Evolutionary conservation across 2,888 invertebrate species (phyloP), one percentile per base, ranked within the genome.

Genomic region (Hypomecis punctinalis): DNA sequence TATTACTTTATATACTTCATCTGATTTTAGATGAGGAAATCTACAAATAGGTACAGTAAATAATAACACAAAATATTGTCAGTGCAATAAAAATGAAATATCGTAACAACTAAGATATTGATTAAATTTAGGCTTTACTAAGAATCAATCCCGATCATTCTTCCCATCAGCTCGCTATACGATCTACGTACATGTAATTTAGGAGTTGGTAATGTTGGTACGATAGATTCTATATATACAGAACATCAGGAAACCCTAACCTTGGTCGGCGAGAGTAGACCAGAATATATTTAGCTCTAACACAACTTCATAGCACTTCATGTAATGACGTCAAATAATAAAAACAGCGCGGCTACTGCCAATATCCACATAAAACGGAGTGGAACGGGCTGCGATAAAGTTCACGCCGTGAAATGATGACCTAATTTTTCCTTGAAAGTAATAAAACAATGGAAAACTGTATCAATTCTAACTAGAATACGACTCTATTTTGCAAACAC

Each of bases 371-470:
- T 63, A 59, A 66, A 60, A 52, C 53, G 45, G 48, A 63, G 60
- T 49, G 59, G 51, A 63, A 46, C 58, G 68, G 49, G 53, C 63
- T 48, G 52, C 61, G 45, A 66, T 69, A 63, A 68, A 68, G 51
- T 56, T 55, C 54, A 53, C 57, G 39, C 42, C 43, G 54, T 46
- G 43, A 52, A 61, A 57, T 53, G 54, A 47, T 65, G 66, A 68
- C 66, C 68, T 65, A 57, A 63, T 67, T 72, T 67, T 69, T 68
- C 72, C 62, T 70, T 69, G 72, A 74, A 76, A 72, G 76, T 72
- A 47, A 64, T 42, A 51, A 61, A 52, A 65, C 60, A 60, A 56
- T 55, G 35, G 54, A 35, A 59, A 59, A 46, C 51, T 40, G 45
- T 57, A 56, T 40, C 45, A 11, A 46, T n/a, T 45, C 10, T 6